Evolutionary conservation across 2,888 invertebrate genomes (phyloP).

Genomic region (Drosophila fulvimacula): DNA sequence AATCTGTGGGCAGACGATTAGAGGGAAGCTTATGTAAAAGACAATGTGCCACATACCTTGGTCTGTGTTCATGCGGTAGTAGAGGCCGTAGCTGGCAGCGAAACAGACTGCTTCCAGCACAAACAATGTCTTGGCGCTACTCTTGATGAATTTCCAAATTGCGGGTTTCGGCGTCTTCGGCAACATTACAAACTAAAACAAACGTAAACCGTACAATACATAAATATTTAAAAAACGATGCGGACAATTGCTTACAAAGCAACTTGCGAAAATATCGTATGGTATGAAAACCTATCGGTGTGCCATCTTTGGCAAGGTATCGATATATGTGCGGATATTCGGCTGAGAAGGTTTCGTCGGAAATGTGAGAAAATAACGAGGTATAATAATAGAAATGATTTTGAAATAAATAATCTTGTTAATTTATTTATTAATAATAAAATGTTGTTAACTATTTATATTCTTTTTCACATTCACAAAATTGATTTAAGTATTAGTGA

Average conservation of each 20-base stretch:
- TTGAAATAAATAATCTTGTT: background rate
- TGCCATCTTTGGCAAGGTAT: background rate
- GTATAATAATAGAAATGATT: too few relatives aligned
- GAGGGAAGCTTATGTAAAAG: slow-evolving; percentile 57
- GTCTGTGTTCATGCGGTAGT: slow-evolving; percentile 89
- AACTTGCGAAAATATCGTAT: slow-evolving; percentile 8
- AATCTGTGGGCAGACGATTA: slow-evolving; percentile 86
- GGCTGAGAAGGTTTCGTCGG: slow-evolving; percentile 10
- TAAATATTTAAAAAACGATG: slow-evolving; percentile 5
- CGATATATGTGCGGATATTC: slow-evolving; percentile 20
- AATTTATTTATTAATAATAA: background rate
- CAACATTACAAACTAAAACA: slow-evolving; percentile 86
- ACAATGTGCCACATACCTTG: slow-evolving; percentile 86
- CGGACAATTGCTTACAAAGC: slow-evolving; percentile 43
- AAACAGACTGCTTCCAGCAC: slow-evolving; percentile 87
- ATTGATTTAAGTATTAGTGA: background rate
- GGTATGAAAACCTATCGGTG: background rate
- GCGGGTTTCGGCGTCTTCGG: slow-evolving; percentile 87
- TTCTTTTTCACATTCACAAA: background rate
- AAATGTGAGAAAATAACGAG: background rate
- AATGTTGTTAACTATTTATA: background rate
- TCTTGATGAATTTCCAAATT: slow-evolving; percentile 86
- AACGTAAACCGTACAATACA: slow-evolving; percentile 21
- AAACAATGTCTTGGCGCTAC: slow-evolving; percentile 86
- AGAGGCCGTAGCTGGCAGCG: slow-evolving; percentile 87